These are phyloP conservation scores for Phyllopteryx taeniolatus DNA, from an alignment of 2,113 vertebrate genomes.

Conservation along the genomic window DNA sequence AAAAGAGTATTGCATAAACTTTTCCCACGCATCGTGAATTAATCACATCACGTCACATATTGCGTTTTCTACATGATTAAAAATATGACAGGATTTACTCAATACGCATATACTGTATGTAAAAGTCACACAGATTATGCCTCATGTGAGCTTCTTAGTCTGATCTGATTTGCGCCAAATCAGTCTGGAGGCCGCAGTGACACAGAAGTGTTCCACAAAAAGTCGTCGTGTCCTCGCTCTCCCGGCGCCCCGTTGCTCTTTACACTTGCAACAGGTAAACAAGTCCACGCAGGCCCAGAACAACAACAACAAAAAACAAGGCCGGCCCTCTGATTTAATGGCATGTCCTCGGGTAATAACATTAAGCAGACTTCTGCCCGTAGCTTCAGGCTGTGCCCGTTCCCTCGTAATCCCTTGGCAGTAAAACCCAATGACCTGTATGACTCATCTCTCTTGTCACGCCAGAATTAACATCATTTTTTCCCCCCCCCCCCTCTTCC, in stretches of 20 bases:
- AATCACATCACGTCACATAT: slow-evolving; percentile 44
- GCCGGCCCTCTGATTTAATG: slow-evolving; percentile 26
- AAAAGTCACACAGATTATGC: slow-evolving; percentile 69
- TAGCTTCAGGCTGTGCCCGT: slow-evolving; percentile 46
- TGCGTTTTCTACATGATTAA: slow-evolving; percentile 59
- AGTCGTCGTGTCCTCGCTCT: background rate
- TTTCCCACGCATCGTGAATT: slow-evolving; percentile 17
- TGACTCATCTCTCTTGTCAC: slow-evolving; percentile 66
- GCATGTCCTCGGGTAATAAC: slow-evolving; percentile 46
- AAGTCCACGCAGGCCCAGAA: background rate
- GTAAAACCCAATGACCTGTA: slow-evolving; percentile 73
- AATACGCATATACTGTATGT: slow-evolving; percentile 56
- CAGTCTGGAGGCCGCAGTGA: slow-evolving; percentile 48
- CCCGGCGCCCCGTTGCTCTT: background rate
- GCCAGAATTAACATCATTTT: slow-evolving; percentile 62
- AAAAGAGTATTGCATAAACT: background rate
- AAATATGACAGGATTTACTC: slow-evolving; percentile 62
- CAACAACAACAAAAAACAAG: too few species aligned
- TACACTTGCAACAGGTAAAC: slow-evolving; percentile 8
- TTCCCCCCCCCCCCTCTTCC: slow-evolving; percentile 25
- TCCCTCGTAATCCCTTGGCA: slow-evolving; percentile 61
- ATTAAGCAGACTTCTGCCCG: slow-evolving; percentile 51
- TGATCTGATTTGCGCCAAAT: slow-evolving; percentile 67
- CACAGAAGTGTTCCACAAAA: slow-evolving; percentile 10
- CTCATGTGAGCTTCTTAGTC: slow-evolving; percentile 65